Percentiles rank a stretch among this genome's conserved stretches.
phyloP scores from a whole-genome alignment of 2,797 vertebrate species.

The Pipistrellus kuhlii region DNA sequence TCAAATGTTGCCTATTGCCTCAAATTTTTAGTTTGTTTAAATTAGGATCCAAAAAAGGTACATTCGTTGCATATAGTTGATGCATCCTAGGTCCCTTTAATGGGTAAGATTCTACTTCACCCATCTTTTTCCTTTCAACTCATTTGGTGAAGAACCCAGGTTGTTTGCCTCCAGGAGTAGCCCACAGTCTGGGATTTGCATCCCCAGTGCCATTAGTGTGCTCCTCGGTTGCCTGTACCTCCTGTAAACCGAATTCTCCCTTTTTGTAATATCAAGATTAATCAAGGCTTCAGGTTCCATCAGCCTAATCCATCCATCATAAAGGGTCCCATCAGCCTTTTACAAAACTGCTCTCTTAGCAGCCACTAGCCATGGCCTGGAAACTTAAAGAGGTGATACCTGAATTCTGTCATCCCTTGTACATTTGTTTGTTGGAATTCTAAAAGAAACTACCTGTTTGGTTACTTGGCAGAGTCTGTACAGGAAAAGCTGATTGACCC shows the following conservation, averaged over 20 bases:
- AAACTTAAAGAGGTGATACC: neutral
- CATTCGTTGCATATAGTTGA: neutral
- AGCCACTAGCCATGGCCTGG: neutral
- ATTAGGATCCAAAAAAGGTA: neutral
- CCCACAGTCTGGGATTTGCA: neutral
- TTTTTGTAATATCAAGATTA: neutral
- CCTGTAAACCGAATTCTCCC: neutral
- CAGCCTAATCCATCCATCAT: neutral
- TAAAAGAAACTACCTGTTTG: neutral
- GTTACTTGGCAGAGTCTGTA: neutral
- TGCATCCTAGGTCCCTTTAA: neutral
- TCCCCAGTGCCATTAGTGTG: neutral
- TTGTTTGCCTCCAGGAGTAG: neutral
- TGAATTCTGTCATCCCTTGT: neutral
- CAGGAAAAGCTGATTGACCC: neutral
- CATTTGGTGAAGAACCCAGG: constrained; percentile 9
- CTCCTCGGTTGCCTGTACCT: neutral
- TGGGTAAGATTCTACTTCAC: neutral
- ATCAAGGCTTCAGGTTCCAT: neutral
- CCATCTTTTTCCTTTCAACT: neutral
- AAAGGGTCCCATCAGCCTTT: constrained; percentile 13
- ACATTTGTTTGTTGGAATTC: neutral
- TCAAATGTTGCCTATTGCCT: neutral
- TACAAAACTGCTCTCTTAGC: neutral
- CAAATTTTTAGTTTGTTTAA: neutral